Evolutionary conservation across 2,113 vertebrate genomes (phyloP).

Genomic region (Mustela lutreola): DNA sequence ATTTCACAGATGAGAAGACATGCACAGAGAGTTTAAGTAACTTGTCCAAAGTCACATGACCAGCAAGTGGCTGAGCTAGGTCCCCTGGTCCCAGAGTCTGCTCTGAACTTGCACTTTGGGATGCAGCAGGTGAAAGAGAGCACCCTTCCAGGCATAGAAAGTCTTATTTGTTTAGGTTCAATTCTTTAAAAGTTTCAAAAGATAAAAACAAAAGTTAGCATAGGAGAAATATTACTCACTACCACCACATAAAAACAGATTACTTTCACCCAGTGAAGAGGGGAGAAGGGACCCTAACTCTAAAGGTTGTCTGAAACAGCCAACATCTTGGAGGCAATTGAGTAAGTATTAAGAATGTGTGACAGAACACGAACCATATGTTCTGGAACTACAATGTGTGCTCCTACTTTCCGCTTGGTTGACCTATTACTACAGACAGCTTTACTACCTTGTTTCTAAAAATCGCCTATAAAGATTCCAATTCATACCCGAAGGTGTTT

Average conservation of each 20-base stretch:
- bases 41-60: not conserved
- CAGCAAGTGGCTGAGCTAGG: not conserved
- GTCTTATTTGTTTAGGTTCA: not conserved
- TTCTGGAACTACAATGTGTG: not conserved
- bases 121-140: not conserved
- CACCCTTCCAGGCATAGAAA: not conserved
- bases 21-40: not conserved
- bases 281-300: not conserved
- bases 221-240: not conserved
- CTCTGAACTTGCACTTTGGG: not conserved
- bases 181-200: constrained; percentile 26
- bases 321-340: constrained; percentile 46
- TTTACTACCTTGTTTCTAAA: constrained; percentile 46
- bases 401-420: not conserved
- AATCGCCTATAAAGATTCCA: not conserved
- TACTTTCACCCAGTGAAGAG: not conserved
- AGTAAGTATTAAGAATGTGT: constrained; percentile 65
- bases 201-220: constrained; percentile 7
- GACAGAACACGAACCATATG: constrained; percentile 69
- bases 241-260: constrained; percentile 33
- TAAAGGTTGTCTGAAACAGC: constrained; percentile 27
- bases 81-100: not conserved
- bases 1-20: constrained; percentile 20
- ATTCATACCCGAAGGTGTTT: not conserved
- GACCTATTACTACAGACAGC: not conserved